Evolutionary conservation across 2,797 vertebrate genomes (phyloP).

Genomic region (Oreonectes daqikongensis): DNA sequence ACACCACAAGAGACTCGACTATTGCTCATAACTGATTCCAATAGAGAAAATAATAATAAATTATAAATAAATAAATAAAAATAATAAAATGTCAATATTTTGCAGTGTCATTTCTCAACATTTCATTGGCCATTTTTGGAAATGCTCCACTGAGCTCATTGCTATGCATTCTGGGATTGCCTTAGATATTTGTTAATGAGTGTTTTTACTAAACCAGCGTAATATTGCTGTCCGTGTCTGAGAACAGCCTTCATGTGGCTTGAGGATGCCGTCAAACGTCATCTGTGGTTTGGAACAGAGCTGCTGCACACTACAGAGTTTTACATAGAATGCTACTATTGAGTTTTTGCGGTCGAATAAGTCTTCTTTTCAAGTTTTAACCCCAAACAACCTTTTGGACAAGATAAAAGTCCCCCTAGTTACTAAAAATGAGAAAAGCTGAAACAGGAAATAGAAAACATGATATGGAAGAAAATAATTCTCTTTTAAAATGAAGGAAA

Average conservation of each 20-base stretch:
- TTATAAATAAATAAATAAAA: too few relatives aligned
- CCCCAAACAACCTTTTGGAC: not conserved
- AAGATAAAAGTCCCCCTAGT: not conserved
- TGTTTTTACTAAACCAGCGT: not conserved
- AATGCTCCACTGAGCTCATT: not conserved
- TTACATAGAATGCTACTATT: constrained; percentile 17
- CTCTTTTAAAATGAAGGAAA: constrained; percentile 30
- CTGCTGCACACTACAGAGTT: not conserved
- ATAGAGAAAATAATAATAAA: too few relatives aligned
- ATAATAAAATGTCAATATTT: too few relatives aligned
- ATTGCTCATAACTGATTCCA: too few relatives aligned
- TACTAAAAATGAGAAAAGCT: constrained; percentile 1
- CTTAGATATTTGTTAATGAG: not conserved
- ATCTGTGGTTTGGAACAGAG: constrained; percentile 5
- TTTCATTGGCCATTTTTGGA: not conserved
- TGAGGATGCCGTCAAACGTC: not conserved
- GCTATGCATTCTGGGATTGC: not conserved
- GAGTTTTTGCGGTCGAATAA: not conserved
- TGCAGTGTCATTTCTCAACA: not conserved
- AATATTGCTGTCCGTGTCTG: not conserved
- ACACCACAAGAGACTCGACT: not conserved
- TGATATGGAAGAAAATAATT: constrained; percentile 11
- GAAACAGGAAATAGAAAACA: not conserved
- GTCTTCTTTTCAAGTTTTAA: not conserved
- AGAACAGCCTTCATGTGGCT: not conserved